Evolutionary conservation across 2,113 vertebrate genomes (phyloP), one percentile per base, ranked within the genome.

Genomic region (Cnemophilus loriae): DNA sequence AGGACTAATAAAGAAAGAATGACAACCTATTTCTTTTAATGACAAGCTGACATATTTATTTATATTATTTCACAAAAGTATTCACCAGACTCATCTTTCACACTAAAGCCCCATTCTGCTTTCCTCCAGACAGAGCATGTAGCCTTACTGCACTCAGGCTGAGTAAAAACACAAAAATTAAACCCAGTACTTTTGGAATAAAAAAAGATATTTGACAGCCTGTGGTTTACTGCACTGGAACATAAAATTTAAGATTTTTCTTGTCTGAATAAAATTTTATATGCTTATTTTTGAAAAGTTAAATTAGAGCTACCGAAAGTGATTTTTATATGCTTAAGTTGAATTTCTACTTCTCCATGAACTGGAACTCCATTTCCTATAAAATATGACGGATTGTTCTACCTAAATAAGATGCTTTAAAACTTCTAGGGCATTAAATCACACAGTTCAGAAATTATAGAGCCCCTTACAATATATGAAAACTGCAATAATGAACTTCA

Each of bases 21-120:
- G 96, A 96, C 96, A 97, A 96, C 92, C 92, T 86, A 97, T 97
- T 97, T 93, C 96, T 97, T 97, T 94, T 94, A 97, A 97, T 96
- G 97, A 97, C 96, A 97, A 96, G 94, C 39, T 95, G 96, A 97
- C 90, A 57, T 97, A 93, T 97, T 97, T 97, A 94, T 95, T 97
- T 96, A 94, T 97, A 95, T 96, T 97, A 94, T 95, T 97, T 93
- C 70, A 89, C 39, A 64, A 77, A 97, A 96, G 89, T 90, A 92
- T 91, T 92, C 90, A 84, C 84, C 46, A 92, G 67, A 86, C 63
- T 86, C 89, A 96, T 97, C 94, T 84, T 93, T 97, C 97, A 97
- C 86, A 57, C 76, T 75, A 84, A 90, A 94, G 26, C 59, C 41
- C 80, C 39, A 41, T 61, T 94, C 53, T 83, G 76, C n/a, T 23